These are phyloP conservation scores for Digitonthophagus gazella DNA, from an alignment of 2,888 invertebrate species.

Conservation along the genomic window DNA sequence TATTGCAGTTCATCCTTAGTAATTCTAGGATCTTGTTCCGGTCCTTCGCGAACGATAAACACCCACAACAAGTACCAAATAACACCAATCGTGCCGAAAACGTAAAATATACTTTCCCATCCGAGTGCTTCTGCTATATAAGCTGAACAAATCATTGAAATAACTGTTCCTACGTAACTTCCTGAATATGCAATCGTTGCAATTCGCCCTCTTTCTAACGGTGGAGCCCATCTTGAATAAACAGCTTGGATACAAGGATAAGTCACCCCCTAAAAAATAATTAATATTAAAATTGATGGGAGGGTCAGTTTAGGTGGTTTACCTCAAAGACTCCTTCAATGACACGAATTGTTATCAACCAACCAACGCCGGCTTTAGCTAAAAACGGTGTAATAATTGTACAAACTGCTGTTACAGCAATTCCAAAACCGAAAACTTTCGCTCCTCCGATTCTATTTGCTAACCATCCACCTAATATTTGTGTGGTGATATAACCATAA, in stretches of 20 bases:
- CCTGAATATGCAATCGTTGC: constrained; percentile 84
- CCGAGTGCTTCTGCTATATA: constrained; percentile 69
- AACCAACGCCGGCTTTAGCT: constrained; percentile 67
- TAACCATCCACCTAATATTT: constrained; percentile 80
- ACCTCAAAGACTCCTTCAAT: constrained; percentile 45
- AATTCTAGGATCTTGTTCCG: constrained; percentile 72
- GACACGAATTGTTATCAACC: constrained; percentile 67
- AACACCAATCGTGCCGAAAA: constrained; percentile 68
- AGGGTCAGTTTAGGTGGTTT: constrained; percentile 5
- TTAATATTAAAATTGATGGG: background rate
- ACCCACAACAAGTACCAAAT: constrained; percentile 74
- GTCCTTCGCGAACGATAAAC: constrained; percentile 68
- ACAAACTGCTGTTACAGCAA: constrained; percentile 73
- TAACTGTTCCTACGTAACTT: constrained; percentile 80
- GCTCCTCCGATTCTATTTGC: constrained; percentile 84
- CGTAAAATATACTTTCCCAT: constrained; percentile 82
- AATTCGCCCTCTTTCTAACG: constrained; percentile 71
- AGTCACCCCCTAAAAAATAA: constrained; percentile 62
- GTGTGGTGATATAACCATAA: constrained; percentile 84
- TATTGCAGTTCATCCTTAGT: constrained; percentile 71
- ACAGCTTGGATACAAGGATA: constrained; percentile 81
- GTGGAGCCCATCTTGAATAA: constrained; percentile 83
- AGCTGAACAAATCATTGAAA: constrained; percentile 78
- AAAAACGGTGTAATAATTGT: constrained; percentile 79
- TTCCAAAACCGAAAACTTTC: constrained; percentile 74